phyloP scores from a whole-genome alignment of 2,113 vertebrate species.

The Gymnocephalus cernua region DNA sequence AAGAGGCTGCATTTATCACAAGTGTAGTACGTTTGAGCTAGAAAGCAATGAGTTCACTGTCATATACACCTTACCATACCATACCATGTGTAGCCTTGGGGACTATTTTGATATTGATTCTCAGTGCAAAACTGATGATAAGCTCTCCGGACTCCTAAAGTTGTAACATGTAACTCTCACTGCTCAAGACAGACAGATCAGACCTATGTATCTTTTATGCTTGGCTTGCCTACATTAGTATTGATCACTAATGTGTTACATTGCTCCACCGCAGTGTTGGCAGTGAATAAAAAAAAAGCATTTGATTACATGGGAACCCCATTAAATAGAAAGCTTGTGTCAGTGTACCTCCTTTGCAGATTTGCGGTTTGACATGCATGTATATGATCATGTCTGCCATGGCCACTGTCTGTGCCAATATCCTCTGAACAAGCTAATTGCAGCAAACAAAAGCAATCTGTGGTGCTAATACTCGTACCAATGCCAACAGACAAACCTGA shows the following conservation, averaged over 20 bases:
- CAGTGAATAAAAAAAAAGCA: slow-evolving; percentile 14
- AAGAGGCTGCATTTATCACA: slow-evolving; percentile 24
- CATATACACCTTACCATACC: neutral
- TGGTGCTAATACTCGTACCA: neutral
- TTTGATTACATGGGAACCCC: neutral
- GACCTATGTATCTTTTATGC: slow-evolving; percentile 14
- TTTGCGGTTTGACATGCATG: neutral
- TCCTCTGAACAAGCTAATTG: slow-evolving; percentile 17
- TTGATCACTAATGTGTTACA: slow-evolving; percentile 47
- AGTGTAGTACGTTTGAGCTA: neutral
- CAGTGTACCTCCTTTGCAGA: neutral
- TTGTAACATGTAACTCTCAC: neutral
- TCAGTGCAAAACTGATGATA: slow-evolving; percentile 3
- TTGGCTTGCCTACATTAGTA: neutral
- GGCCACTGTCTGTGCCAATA: neutral
- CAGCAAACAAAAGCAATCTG: slow-evolving; percentile 3
- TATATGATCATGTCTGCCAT: neutral
- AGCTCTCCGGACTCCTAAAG: neutral
- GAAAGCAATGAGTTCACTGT: neutral
- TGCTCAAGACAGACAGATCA: slow-evolving; percentile 19
- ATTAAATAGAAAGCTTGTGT: slow-evolving; percentile 12
- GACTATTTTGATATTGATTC: slow-evolving; percentile 27
- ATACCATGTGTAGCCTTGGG: neutral
- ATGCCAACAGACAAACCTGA: slow-evolving; percentile 3
- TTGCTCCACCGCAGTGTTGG: slow-evolving; percentile 3